Conservation (phyloP, 1,140 invertebrate genomes). For the Gonatopus flavifemur region DNA sequence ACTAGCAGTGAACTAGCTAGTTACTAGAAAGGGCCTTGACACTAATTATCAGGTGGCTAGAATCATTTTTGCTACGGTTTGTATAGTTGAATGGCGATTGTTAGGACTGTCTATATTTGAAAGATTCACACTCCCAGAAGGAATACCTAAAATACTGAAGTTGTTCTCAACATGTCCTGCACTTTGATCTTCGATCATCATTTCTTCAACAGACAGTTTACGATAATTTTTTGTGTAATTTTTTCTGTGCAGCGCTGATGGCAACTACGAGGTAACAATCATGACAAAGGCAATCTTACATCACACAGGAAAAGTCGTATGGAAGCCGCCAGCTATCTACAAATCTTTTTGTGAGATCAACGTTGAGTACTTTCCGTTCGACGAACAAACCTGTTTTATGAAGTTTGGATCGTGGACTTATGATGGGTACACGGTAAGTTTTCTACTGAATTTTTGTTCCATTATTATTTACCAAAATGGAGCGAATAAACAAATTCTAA, state of each 20-base stretch:
- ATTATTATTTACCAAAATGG: not conserved
- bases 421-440: constrained; percentile 84
- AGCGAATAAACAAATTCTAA: constrained; percentile 1
- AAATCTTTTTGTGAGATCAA: constrained; percentile 98
- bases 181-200: no score
- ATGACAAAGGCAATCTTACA: constrained; percentile 95
- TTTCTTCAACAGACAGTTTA: no score
- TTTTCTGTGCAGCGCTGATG: constrained; percentile 80
- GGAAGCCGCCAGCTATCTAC: constrained; percentile 98
- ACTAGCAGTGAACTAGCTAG: no score
- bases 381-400: constrained; percentile 95
- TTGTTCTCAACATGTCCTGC: no score
- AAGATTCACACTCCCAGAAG: no score
- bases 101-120: no score
- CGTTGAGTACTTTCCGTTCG: constrained; percentile 95
- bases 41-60: no score
- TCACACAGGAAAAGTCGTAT: constrained; percentile 89
- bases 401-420: constrained; percentile 97
- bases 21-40: no score
- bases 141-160: no score
- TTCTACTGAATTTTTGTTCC: not conserved
- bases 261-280: constrained; percentile 97
- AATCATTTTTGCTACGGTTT: no score
- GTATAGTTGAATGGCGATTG: no score
- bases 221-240: not conserved